A percentile compares a stretch with the other conserved stretches of the same genome.
Conservation (phyloP, 2,797 vertebrate genomes). For the Notolabrus celidotus region DNA sequence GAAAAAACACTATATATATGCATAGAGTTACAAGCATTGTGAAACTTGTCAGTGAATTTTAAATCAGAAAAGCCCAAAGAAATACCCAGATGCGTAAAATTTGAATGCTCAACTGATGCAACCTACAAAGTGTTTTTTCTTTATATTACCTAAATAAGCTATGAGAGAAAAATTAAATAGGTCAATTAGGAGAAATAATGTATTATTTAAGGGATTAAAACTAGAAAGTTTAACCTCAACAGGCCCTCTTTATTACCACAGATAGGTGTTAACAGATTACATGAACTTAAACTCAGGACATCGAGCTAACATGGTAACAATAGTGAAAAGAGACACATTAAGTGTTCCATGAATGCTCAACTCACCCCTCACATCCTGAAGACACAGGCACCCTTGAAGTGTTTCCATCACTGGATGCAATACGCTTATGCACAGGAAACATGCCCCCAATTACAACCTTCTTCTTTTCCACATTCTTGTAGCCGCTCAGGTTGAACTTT, state of each 20-base stretch:
- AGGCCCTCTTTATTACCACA: no score
- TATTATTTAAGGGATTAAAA: neutral
- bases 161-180: conserved; percentile 25
- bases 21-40: neutral
- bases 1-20: no score
- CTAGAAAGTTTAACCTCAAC: neutral
- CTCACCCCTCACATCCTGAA: conserved; percentile 88
- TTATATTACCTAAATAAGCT: conserved; percentile 21
- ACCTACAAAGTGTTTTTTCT: neutral
- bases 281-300: neutral
- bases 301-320: neutral
- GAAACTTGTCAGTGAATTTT: neutral
- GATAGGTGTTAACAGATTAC: neutral
- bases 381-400: conserved; percentile 84
- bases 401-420: conserved; percentile 79
- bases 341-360: neutral
- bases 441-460: conserved; percentile 87
- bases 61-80: neutral
- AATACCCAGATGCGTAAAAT: neutral
- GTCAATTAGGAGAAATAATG: neutral
- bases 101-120: neutral
- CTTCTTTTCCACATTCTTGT: conserved; percentile 86
- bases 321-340: neutral
- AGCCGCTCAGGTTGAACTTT: conserved; percentile 90
- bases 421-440: conserved; percentile 88